A percentile compares a stretch with the other conserved stretches of the same genome.
These are phyloP conservation scores for Lepidothrix coronata DNA, from an alignment of 2,113 vertebrate species.

Conservation along the genomic window DNA sequence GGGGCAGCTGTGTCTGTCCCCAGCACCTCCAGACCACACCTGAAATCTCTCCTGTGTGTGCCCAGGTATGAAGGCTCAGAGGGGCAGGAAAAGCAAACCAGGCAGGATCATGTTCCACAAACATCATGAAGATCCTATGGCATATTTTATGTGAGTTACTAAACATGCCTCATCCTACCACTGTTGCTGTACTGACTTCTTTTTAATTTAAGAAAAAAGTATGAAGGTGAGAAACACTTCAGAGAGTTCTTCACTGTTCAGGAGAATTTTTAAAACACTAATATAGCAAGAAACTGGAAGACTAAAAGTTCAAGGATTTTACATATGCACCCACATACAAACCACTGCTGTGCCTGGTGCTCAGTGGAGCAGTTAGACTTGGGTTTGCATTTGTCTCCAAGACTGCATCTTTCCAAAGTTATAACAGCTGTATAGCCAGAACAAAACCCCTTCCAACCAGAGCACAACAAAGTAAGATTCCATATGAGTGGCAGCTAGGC, in stretches of 20 bases:
- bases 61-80: not conserved
- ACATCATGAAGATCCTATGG: not conserved
- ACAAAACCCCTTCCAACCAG: not conserved
- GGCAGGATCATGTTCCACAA: not conserved
- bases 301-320: not conserved
- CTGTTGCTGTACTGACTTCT: not conserved
- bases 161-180: not conserved
- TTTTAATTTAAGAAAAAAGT: not conserved
- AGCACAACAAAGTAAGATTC: not conserved
- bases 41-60: not conserved
- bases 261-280: not conserved
- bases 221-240: not conserved
- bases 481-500: not conserved
- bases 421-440: not conserved
- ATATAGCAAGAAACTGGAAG: not conserved
- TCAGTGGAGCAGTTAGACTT: not conserved
- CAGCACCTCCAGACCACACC: not conserved
- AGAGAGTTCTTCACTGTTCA: not conserved
- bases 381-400: not conserved
- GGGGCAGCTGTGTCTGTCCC: not conserved
- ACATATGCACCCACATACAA: not conserved
- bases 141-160: not conserved
- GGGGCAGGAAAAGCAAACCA: not conserved
- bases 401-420: not conserved
- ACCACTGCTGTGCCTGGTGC: not conserved